Evolutionary conservation across 2,113 vertebrate genomes (phyloP), one percentile per base, ranked within the genome.

Genomic region (Sporophila hypoxantha): DNA sequence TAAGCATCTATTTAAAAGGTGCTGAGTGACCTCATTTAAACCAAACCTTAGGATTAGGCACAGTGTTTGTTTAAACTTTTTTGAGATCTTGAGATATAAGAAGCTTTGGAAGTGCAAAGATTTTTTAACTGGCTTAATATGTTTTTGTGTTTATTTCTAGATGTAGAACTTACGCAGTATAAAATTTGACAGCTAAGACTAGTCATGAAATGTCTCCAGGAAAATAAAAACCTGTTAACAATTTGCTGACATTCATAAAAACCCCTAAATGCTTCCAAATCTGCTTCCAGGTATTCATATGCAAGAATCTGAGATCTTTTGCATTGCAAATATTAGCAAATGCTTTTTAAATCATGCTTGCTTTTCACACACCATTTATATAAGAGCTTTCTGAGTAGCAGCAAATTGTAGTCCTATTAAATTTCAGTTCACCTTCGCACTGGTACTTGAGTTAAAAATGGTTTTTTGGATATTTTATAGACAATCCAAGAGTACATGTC

Each of bases 201-300:
- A 66, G 74, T 89, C 50, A 52, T 91, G 91, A 95, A 94, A 88
- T 92, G 91, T 94, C 88, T 91, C 74, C 67, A 91, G 90, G 88
- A 95, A 94, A 95, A 93, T 91, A 90, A 94, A 95, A 94, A 94
- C 83, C 90, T 94, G 95, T 95, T 95, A 95, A 95, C 92, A 95
- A 94, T 93, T 94, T 95, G 90, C 91, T 93, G 91, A 93, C 90
- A 92, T 92, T 88, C 59, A 29, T 81, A 85, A 94, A 94, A 92
- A 82, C 67, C 60, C 56, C 30, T 89, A 91, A 92, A 93, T 85
- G 64, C 90, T 92, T 95, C 91, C 83, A 95, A 94, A 95, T 95
- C 80, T 89, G 66, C 60, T 94, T 94, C 92, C 91, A 95, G 90
- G 92, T 95, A 95, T 92, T 93, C 88, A 66, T 90, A 74, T 82